A percentile compares a stretch with the other conserved stretches of the same genome.
phyloP scores from a whole-genome alignment of 2,113 vertebrate genomes.

The Eubucco bourcierii region DNA sequence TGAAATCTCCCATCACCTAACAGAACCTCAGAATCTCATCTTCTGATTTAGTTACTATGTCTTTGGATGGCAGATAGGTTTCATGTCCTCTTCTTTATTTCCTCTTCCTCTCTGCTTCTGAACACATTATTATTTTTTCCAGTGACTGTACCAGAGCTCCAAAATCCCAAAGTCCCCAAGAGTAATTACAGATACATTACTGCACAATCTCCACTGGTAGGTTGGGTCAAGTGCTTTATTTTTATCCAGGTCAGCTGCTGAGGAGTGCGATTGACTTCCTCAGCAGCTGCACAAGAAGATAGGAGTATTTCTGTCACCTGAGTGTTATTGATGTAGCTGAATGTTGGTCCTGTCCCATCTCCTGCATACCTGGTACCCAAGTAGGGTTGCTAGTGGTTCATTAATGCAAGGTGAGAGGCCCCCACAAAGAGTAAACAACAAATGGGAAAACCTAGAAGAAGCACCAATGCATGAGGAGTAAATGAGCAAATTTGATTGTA shows the following conservation, averaged over 20 bases:
- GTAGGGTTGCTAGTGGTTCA: not conserved
- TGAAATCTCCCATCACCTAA: not conserved
- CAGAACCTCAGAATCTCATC: not conserved
- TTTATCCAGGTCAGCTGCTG: not conserved
- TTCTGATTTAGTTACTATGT: not conserved
- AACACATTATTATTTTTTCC: constrained; percentile 16
- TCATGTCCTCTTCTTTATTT: constrained; percentile 4
- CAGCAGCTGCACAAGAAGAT: not conserved
- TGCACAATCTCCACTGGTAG: not conserved
- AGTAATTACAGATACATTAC: constrained; percentile 30
- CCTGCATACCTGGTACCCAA: not conserved
- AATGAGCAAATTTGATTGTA: not conserved
- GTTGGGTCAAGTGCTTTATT: constrained; percentile 9
- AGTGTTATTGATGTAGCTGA: not conserved
- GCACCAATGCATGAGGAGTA: not conserved
- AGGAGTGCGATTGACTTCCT: not conserved
- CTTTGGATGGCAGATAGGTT: not conserved
- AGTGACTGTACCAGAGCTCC: not conserved
- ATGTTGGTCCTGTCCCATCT: not conserved
- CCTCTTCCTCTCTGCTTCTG: not conserved
- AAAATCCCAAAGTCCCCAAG: not conserved
- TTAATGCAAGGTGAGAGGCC: not conserved
- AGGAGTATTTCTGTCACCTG: not conserved
- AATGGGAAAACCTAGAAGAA: not conserved
- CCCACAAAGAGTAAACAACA: not conserved